phyloP scores from a whole-genome alignment of 2,113 vertebrate genomes.

The Dicentrarchus labrax region DNA sequence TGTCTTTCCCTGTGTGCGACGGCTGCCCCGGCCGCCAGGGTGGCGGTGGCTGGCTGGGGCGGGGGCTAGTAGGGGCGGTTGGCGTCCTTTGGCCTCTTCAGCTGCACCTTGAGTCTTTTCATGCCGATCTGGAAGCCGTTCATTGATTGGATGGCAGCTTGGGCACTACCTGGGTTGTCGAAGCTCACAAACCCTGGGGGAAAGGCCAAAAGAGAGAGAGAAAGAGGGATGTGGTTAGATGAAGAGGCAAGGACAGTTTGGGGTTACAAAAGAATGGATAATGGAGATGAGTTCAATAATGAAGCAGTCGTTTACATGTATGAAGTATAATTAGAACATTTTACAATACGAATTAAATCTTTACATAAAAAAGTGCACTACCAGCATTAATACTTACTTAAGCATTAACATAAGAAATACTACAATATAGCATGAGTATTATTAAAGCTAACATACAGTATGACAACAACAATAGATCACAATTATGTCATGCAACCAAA shows the following conservation, averaged over 20 bases:
- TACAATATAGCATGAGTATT: neutral
- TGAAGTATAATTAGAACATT: neutral
- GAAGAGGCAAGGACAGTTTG: slow-evolving; percentile 19
- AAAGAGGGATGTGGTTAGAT: slow-evolving; percentile 53
- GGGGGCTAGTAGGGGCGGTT: slow-evolving; percentile 96
- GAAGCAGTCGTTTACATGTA: neutral
- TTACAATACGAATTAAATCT: neutral
- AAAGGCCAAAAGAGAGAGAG: slow-evolving; percentile 40
- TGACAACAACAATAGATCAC: slow-evolving; percentile 51
- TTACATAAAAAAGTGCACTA: slow-evolving; percentile 2
- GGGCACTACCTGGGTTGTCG: slow-evolving; percentile 98
- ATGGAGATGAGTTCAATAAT: slow-evolving; percentile 37
- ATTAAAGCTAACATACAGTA: slow-evolving; percentile 13
- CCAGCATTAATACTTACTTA: neutral
- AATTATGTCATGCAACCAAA: slow-evolving; percentile 42
- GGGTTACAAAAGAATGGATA: slow-evolving; percentile 16
- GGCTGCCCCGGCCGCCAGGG: slow-evolving; percentile 79
- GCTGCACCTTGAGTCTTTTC: slow-evolving; percentile 99
- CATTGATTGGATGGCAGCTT: slow-evolving; percentile 99
- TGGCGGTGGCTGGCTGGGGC: slow-evolving; percentile 73
- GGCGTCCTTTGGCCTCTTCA: slow-evolving; percentile 99
- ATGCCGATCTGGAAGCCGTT: slow-evolving; percentile 99
- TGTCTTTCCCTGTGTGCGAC: slow-evolving; percentile 80
- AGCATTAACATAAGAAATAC: neutral
- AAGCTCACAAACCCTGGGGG: slow-evolving; percentile 98